Base-by-base conservation (phyloP, 1,140 invertebrate genomes). In the Nilaparvata lugens region DNA sequence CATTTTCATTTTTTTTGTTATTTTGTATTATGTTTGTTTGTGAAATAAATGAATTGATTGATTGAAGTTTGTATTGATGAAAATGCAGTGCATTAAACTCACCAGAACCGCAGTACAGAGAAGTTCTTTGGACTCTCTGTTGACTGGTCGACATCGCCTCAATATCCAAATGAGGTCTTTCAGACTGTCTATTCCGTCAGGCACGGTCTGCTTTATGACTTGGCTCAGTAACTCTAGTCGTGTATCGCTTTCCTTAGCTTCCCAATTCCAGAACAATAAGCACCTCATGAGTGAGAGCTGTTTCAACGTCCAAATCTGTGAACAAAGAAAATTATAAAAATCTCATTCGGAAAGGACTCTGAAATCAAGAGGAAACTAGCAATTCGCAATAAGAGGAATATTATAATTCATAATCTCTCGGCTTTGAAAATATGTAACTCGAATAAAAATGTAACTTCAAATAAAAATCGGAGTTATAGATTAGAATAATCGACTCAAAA, bases 261-360 rank as follows among this genome's bases (percentile, higher is more conserved):
- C 63, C 62, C 73, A 75, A 11, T 76, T 74, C 75, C 78, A 81
- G 0, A 79, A 78, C 19, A 82, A 67, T n/a, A 83, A 67, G 57
- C 83, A 77, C 58, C 81, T 75, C 51, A 82, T 77, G 40, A 84
- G 71, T 2, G 79, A 74, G 53, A 79, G 70, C 58, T 77, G 76
- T 6, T 82, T 63, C 48, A 82, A 69, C 40, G 77, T 67, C 64
- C 78, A 75, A 16, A 78, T 75, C 77, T 81, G 67, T 9, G 70
- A 65, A 35, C 4, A 53, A 56, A 1, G 52, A 48, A 48, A 18
- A 48, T 21, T 13, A 18, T 7, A 19, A 52, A 23, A 59, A 31
- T 52, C 2, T 35, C 1, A 35, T 35, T 35, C 31, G 13, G 9
- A 11, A 35, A 35, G n/a, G n/a, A n/a, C n/a, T n/a, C n/a, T n/a